Conservation (phyloP, 2,888 invertebrate genomes). For the Nymphalis polychloros region DNA sequence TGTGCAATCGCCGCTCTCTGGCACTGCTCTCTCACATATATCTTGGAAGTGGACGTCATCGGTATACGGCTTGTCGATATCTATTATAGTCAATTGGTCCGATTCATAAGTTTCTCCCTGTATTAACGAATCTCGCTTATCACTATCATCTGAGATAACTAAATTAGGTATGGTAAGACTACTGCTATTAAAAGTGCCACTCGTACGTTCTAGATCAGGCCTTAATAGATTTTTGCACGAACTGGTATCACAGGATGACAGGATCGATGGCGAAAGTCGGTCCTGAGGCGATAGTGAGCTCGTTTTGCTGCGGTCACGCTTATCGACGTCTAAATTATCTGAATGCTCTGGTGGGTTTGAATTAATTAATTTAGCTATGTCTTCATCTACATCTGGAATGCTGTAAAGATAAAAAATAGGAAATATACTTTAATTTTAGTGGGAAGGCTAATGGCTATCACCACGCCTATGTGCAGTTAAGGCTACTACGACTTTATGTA, state of each 20-base stretch:
- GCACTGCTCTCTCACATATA: constrained; percentile 58
- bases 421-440: not conserved
- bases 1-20: constrained; percentile 68
- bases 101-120: constrained; percentile 81
- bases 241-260: constrained; percentile 75
- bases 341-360: constrained; percentile 60
- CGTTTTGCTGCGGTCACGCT: constrained; percentile 57
- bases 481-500: too few species aligned
- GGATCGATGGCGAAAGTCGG: constrained; percentile 68
- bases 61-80: constrained; percentile 81
- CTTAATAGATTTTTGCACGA: constrained; percentile 73
- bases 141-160: constrained; percentile 75
- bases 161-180: constrained; percentile 77
- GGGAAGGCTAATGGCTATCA: not conserved
- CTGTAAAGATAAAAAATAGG: constrained; percentile 49
- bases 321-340: constrained; percentile 61
- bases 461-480: too few species aligned
- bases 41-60: constrained; percentile 72
- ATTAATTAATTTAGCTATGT: constrained; percentile 76
- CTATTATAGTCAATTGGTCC: constrained; percentile 85
- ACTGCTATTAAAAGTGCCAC: constrained; percentile 64
- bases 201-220: constrained; percentile 58
- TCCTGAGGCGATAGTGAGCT: constrained; percentile 65
- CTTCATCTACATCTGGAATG: constrained; percentile 81
- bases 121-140: constrained; percentile 69